Percentiles rank a stretch among this genome's conserved stretches.
phyloP scores from a whole-genome alignment of 2,888 invertebrate genomes.

The Rhabditoides inermis region DNA sequence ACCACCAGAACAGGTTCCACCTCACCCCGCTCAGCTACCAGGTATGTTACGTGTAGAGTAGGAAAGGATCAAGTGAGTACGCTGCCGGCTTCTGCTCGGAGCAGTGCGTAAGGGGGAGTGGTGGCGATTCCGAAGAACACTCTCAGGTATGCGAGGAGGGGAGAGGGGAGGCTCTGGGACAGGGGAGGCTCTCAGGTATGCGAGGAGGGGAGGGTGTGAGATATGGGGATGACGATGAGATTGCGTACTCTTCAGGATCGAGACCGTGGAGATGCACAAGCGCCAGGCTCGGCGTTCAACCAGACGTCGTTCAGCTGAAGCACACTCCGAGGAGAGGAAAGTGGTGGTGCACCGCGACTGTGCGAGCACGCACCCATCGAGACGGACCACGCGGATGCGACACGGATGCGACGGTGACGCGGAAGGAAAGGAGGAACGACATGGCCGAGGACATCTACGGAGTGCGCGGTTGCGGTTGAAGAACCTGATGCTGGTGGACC shows the following conservation, averaged over 20 bases:
- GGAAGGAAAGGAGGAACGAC: slow-evolving; percentile 80
- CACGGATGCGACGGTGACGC: slow-evolving; percentile 83
- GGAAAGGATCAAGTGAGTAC: slow-evolving; percentile 68
- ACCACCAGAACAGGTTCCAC: slow-evolving; percentile 77
- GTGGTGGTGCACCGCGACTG: slow-evolving; percentile 82
- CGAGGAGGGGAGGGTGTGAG: too few species aligned
- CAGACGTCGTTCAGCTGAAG: slow-evolving; percentile 80
- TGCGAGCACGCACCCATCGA: slow-evolving; percentile 78
- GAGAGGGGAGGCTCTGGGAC: too few species aligned
- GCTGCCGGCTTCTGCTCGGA: slow-evolving; percentile 88
- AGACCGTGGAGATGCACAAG: slow-evolving; percentile 94
- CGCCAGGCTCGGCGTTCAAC: slow-evolving; percentile 95
- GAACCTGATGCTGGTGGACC: too few species aligned
- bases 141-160: slow-evolving; percentile 65
- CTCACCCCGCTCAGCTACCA: slow-evolving; percentile 64
- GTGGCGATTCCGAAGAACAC: slow-evolving; percentile 98
- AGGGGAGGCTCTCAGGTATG: too few species aligned
- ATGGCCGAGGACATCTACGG: slow-evolving; percentile 99
- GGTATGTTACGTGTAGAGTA: background rate
- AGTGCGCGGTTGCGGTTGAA: too few species aligned
- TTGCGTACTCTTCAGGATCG: slow-evolving; percentile 64
- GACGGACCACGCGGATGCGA: slow-evolving; percentile 94
- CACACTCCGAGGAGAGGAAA: slow-evolving; percentile 76
- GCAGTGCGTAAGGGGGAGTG: slow-evolving; percentile 97
- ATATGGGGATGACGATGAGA: too few species aligned